A percentile compares a stretch with the other conserved stretches of the same genome.
phyloP scores from a whole-genome alignment of 2,797 vertebrate species.

The Octomys mimax region DNA sequence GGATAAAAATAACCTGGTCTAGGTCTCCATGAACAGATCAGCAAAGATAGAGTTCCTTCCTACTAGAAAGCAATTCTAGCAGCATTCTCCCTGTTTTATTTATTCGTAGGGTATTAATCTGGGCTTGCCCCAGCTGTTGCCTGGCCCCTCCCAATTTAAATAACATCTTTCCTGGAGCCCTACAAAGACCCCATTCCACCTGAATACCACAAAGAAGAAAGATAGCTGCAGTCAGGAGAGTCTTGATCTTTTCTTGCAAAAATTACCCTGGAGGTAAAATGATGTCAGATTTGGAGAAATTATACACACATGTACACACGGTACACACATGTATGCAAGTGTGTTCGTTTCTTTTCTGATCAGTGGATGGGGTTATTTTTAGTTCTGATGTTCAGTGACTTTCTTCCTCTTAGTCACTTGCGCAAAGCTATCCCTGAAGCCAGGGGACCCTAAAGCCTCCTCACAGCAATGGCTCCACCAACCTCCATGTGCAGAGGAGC shows the following conservation, averaged over 20 bases:
- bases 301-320: background rate
- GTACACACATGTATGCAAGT: background rate
- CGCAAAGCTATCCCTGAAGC: background rate
- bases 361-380: background rate
- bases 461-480: rapidly evolving
- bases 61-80: background rate
- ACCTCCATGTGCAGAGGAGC: background rate
- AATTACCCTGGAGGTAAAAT: background rate
- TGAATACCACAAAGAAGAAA: background rate
- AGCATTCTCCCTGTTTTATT: background rate
- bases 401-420: background rate
- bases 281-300: background rate
- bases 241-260: background rate
- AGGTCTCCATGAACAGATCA: background rate
- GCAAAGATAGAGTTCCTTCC: background rate
- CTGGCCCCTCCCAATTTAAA: background rate
- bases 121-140: background rate
- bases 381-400: background rate
- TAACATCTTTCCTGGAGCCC: background rate
- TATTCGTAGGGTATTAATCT: background rate
- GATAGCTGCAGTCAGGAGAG: too few species aligned
- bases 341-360: background rate
- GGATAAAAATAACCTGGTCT: background rate
- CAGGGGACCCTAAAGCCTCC: background rate
- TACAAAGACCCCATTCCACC: background rate